Evolutionary conservation across 2,797 vertebrate species (phyloP), one percentile per base, ranked within the genome.

Genomic region (Salarias fasciatus): DNA sequence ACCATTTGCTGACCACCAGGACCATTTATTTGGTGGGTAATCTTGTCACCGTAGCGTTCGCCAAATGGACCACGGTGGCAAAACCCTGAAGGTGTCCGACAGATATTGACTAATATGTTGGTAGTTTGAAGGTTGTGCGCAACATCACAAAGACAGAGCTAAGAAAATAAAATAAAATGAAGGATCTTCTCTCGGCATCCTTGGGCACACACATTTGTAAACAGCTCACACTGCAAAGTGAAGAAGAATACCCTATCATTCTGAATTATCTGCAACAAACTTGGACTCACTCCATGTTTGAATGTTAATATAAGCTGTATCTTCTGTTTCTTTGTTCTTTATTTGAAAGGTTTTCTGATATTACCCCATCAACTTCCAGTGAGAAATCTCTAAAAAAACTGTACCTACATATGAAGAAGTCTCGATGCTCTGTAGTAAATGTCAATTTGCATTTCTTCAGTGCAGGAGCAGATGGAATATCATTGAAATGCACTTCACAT

Each of bases 381-480:
- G 18, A 24, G 3, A 18, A 24, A 18, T 24, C 18, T 24, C 18
- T 18, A 24, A 24, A n/a, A n/a, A n/a, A n/a, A n/a, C n/a, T n/a
- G n/a, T n/a, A 18, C 18, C 18, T 24, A 24, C 18, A 24, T 24
- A 24, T 24, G 24, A 24, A 24, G 18, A 24, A 24, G n/a, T n/a
- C n/a, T n/a, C n/a, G n/a, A n/a, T n/a, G n/a, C n/a, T n/a, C n/a
- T n/a, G n/a, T n/a, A n/a, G n/a, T 44, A 79, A 74, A 80, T 75
- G 69, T 55, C 77, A 76, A 40, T 62, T 38, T 11, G 15, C 65
- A 60, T 64, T 50, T 54, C 43, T 72, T 33, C 13, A 50, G 44
- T 53, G 69, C 64, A 69, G 76, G 80, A 60, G 53, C 55, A 77
- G 54, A 62, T 35, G 58, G 65, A 78, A 74, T 62, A 62, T 63